A percentile compares a stretch with the other conserved stretches of the same genome.
Evolutionary conservation across 2,113 vertebrate species (phyloP).

Genomic region (Tiliqua scincoides): DNA sequence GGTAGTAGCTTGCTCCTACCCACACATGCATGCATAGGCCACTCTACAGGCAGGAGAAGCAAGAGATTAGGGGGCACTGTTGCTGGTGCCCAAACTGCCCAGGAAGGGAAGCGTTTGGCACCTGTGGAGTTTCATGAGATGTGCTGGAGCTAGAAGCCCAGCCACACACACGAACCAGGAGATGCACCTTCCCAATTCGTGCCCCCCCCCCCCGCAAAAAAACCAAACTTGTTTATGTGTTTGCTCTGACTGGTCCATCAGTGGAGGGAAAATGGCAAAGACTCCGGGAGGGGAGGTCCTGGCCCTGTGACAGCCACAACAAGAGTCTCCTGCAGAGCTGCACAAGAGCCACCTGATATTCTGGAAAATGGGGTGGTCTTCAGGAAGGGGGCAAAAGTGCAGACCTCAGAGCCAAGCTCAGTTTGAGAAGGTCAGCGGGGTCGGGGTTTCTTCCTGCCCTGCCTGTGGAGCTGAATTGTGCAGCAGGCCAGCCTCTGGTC

Average conservation of each 20-base stretch:
- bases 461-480: background rate
- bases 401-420: no score
- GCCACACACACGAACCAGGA: no score
- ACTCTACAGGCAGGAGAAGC: no score
- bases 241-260: no score
- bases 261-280: no score
- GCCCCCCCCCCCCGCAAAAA: background rate
- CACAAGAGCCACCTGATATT: background rate
- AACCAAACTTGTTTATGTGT: background rate
- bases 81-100: no score
- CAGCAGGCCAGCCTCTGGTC: background rate
- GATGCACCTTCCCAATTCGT: background rate
- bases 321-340: background rate
- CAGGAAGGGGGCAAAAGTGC: background rate
- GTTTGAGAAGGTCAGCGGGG: background rate
- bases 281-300: no score
- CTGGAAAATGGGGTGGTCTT: background rate
- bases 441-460: background rate
- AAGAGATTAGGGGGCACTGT: background rate
- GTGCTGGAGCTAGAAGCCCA: background rate
- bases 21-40: background rate
- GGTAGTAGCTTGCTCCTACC: no score
- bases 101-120: background rate
- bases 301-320: no score
- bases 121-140: background rate